Evolutionary conservation across 2,888 invertebrate genomes (phyloP), one percentile per base, ranked within the genome.

Genomic region (Trachelus tabidus): DNA sequence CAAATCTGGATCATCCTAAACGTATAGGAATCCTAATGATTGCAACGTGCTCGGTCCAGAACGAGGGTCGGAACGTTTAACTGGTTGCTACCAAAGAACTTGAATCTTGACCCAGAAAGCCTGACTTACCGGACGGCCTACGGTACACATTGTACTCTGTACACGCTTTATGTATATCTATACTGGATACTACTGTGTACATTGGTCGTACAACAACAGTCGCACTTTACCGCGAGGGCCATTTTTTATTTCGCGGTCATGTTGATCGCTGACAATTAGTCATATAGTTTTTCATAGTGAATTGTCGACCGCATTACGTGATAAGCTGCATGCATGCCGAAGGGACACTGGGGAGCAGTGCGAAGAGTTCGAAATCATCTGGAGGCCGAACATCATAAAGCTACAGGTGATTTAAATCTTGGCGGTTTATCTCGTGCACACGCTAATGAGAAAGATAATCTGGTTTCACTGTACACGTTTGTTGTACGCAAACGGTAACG

Each of bases 81-180:
- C 68, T 73, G 73, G 68, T 76, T 68, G 75, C 73, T 71, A 86
- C 85, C 87, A 85, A 87, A 87, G 88, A 89, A 89, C 89, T 88
- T 89, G 89, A 88, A 87, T 89, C 89, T 89, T 89, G 89, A 89
- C 89, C 89, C 86, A 89, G 88, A 89, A 85, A 85, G 84, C 85
- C 83, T 83, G 85, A 82, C 85, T 83, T 75, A 83, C 81, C 83
- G 82, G 82, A 79, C 83, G 80, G 71, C 71, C 33, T 31, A 71
- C 71, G 71, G 30, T 71, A 34, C 56, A 56, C 56, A 56, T 56
- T 56, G 56, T 56, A 56, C 56, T 56, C 56, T 23, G 56, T 56
- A 23, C 56, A 56, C 56, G 56, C 9, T 56, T 56, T 56, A 56
- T n/a, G n/a, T n/a, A n/a, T 56, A 56, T 9, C 23, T 23, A 23